Evolutionary conservation across 2,113 vertebrate species (phyloP), one percentile per base, ranked within the genome.

Genomic region (Coryphaenoides rupestris): DNA sequence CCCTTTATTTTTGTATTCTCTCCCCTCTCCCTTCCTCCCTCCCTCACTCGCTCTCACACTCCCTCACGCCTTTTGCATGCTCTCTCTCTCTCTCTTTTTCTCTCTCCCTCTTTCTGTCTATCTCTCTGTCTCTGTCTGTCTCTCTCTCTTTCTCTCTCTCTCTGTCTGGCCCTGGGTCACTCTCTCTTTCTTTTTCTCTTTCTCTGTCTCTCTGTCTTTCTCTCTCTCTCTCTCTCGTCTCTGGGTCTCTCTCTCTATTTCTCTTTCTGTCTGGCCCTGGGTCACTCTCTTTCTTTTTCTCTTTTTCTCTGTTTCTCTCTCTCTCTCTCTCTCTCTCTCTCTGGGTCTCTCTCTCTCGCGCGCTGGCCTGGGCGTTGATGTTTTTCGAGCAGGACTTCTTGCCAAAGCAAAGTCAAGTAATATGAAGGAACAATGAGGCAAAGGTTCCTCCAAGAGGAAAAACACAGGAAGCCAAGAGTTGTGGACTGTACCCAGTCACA

Each of bases 341-440:
- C 74, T 75, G 2, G 6, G 0, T 16, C 47, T n/a, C 1, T 50
- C 15, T 50, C 17, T n/a, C 5, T 50, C 33, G 9, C 33, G 13
- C 9, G 47, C 47, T 50, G 67, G 60, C 65, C 58, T 49, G 55
- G 71, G 75, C 57, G 66, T 84, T 78, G 28, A 63, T 22, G 0
- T 62, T 79, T 74, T 73, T 68, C 14, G 46, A 62, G 7, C 21
- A 5, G 3, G 19, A 64, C 61, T 3, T 55, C 24, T 65, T 70
- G 83, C 78, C 81, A 82, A 72, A 73, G 70, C 59, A 54, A 56
- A 19, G 24, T 62, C 45, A 24, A 54, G 57, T 22, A 24, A 58
- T 52, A 52, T 55, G 24, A 47, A 66, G 69, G 64, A 83, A 83
- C 84, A 82, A 81, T 83, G 67, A 70, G 3, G 54, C 70, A 73